phyloP scores from a whole-genome alignment of 2,888 invertebrate genomes.

The Cerastis rubricosa region DNA sequence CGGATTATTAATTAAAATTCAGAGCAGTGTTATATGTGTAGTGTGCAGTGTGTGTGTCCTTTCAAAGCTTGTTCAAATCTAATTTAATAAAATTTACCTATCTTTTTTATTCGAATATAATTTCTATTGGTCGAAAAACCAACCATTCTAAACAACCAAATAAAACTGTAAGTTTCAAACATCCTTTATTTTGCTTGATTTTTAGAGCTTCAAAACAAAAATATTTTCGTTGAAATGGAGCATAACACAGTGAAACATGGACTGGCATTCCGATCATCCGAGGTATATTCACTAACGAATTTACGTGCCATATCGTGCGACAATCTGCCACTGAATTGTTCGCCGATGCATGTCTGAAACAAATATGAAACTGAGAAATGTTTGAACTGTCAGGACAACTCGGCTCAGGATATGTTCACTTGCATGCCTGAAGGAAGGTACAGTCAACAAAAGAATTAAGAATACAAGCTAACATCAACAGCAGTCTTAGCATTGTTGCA shows the following conservation, averaged over 20 bases:
- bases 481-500: too few species aligned
- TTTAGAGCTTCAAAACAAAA: conserved; percentile 17
- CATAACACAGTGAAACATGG: conserved; percentile 11
- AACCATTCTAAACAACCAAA: neutral
- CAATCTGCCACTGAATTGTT: conserved; percentile 60
- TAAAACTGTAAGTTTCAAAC: conserved; percentile 10
- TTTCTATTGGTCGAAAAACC: neutral
- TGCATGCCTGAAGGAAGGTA: conserved; percentile 30
- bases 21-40: neutral
- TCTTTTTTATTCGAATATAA: neutral
- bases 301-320: conserved; percentile 57
- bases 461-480: neutral
- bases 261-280: conserved; percentile 18
- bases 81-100: neutral
- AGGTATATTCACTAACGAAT: conserved; percentile 63
- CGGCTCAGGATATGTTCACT: conserved; percentile 28
- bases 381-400: conserved; percentile 53
- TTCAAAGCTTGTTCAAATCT: neutral
- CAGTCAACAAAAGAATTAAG: conserved; percentile 8
- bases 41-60: too few species aligned
- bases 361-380: conserved; percentile 69
- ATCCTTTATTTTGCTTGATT: conserved; percentile 1
- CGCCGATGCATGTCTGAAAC: conserved; percentile 63
- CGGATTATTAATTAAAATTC: neutral
- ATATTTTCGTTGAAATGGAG: conserved; percentile 19